These are phyloP conservation scores for Tipula unca DNA, from an alignment of 2,888 invertebrate species.

Conservation along the genomic window DNA sequence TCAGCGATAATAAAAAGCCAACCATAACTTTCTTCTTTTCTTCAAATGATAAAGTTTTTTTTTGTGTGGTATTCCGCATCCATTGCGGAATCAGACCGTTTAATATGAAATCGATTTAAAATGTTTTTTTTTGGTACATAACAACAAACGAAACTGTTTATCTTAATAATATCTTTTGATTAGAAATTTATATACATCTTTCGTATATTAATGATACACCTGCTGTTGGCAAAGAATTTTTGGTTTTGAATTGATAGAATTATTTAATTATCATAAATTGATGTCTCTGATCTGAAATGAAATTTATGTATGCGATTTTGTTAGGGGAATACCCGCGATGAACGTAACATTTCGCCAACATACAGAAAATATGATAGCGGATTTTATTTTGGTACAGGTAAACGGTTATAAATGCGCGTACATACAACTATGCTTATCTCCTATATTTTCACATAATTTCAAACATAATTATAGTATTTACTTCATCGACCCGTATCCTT, in stretches of 20 bases:
- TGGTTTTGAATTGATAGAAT: background rate
- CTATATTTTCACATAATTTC: background rate
- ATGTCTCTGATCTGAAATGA: background rate
- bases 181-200: slow-evolving; percentile 2
- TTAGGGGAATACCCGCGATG: background rate
- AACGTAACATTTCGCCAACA: too few species aligned
- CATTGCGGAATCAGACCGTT: background rate
- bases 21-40: background rate
- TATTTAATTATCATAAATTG: slow-evolving; percentile 1
- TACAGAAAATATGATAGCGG: too few species aligned
- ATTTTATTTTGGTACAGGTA: background rate
- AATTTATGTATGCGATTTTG: background rate
- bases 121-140: background rate
- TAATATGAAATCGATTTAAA: background rate
- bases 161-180: background rate
- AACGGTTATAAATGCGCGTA: too few species aligned
- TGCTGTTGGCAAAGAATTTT: background rate
- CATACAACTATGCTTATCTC: background rate
- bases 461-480: background rate
- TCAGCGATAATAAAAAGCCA: background rate
- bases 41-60: background rate
- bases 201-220: background rate
- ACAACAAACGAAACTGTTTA: background rate
- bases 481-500: background rate
- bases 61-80: background rate